These are phyloP conservation scores for Aldabrachelys gigantea DNA, from an alignment of 2,113 vertebrate genomes.

Conservation along the genomic window DNA sequence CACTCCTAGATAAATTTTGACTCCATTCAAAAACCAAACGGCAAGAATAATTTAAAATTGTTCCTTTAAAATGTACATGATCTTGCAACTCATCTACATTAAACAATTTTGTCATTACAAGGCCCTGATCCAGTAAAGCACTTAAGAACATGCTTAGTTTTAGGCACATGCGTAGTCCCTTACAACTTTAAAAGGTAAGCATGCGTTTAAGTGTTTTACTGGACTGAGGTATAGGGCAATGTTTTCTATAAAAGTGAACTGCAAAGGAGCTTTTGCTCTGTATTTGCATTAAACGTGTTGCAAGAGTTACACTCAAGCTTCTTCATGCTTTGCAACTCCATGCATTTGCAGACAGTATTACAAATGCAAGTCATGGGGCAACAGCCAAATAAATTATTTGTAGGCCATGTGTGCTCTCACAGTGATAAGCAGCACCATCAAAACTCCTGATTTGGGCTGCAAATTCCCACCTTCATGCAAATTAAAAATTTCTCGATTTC, in stretches of 20 bases:
- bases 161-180: neutral
- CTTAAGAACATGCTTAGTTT: neutral
- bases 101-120: neutral
- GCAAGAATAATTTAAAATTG: neutral
- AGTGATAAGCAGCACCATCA: neutral
- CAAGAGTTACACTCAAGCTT: neutral
- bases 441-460: neutral
- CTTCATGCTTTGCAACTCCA: neutral
- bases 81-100: neutral
- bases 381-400: conserved; percentile 32
- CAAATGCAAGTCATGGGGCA: conserved; percentile 3
- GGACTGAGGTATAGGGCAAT: neutral
- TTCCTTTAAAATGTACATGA: neutral
- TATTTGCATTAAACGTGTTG: neutral
- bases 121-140: neutral
- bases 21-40: neutral
- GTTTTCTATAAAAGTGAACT: neutral
- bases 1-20: neutral
- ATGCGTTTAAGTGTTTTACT: neutral
- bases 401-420: neutral
- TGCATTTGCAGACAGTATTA: neutral
- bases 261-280: neutral
- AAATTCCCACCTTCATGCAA: neutral
- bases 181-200: neutral
- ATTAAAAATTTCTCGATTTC: neutral